Evolutionary conservation across 2,797 vertebrate species (phyloP).

Genomic region (Apogon talboti): DNA sequence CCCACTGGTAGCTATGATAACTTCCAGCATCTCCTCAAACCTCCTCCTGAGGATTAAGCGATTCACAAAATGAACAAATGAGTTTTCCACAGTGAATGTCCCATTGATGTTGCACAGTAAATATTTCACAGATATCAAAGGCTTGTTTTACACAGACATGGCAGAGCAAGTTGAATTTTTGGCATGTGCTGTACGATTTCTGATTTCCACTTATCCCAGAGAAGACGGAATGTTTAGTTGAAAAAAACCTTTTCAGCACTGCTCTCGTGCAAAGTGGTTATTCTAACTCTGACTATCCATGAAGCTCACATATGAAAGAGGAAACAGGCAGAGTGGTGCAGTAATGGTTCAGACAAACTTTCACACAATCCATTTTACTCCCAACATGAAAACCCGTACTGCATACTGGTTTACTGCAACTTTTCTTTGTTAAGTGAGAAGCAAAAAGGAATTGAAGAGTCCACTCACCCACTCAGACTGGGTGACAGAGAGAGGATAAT

Average conservation of each 20-base stretch:
- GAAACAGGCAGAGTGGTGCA: conserved; percentile 47
- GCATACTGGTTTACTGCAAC: conserved; percentile 9
- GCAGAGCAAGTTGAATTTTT: neutral
- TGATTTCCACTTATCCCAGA: conserved; percentile 12
- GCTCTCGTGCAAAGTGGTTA: conserved; percentile 43
- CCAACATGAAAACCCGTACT: conserved; percentile 31
- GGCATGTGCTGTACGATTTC: conserved; percentile 5
- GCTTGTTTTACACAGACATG: neutral
- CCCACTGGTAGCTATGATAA: no score
- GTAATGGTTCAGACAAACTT: conserved; percentile 44
- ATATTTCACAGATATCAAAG: neutral
- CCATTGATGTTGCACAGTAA: no score
- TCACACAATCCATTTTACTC: conserved; percentile 14
- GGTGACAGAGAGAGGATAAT: conserved; percentile 3
- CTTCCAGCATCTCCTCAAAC: no score
- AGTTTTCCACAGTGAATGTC: no score
- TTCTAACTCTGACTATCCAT: conserved; percentile 47
- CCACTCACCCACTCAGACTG: conserved; percentile 25
- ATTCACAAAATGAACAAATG: no score
- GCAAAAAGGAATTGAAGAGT: conserved; percentile 19
- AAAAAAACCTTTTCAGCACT: conserved; percentile 19
- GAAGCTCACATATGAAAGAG: conserved; percentile 38
- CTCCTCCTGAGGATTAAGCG: no score
- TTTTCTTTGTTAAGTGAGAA: conserved; percentile 10
- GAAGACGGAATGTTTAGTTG: conserved; percentile 13